Evolutionary conservation across 2,797 vertebrate species (phyloP).

Genomic region (Tangara arthus): DNA sequence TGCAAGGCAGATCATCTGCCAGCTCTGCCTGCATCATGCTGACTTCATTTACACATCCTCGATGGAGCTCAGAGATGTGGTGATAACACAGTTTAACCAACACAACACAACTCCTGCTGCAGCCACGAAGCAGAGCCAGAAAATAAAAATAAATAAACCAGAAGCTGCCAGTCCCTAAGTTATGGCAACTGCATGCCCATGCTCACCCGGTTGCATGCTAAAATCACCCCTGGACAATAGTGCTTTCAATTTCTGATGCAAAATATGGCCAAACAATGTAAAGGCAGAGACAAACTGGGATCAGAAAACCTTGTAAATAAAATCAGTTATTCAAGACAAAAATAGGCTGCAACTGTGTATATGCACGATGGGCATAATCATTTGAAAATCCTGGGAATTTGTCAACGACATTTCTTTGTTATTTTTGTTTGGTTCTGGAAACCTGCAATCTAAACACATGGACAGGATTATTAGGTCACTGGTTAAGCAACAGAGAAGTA

Average conservation of each 20-base stretch:
- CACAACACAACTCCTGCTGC: conserved; percentile 56
- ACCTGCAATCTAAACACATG: background rate
- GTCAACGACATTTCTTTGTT: background rate
- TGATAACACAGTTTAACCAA: conserved; percentile 72
- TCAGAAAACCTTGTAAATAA: background rate
- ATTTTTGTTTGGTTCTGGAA: background rate
- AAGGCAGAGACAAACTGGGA: background rate
- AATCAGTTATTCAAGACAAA: background rate
- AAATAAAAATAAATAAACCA: conserved; percentile 11
- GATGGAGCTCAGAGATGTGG: conserved; percentile 64
- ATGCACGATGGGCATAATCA: background rate
- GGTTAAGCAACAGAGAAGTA: background rate
- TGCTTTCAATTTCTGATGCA: background rate
- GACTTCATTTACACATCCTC: conserved; percentile 80
- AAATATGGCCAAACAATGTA: background rate
- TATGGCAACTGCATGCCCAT: background rate
- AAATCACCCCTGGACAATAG: background rate
- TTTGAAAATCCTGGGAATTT: background rate
- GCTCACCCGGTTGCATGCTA: background rate
- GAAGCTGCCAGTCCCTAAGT: conserved; percentile 22
- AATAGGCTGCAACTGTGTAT: background rate
- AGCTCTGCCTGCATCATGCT: conserved; percentile 68
- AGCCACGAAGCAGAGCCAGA: conserved; percentile 8
- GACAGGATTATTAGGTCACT: background rate
- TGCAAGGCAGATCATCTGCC: conserved; percentile 62